Evolutionary conservation across 1,140 invertebrate genomes (phyloP).

Genomic region (Drosophila takahashii): DNA sequence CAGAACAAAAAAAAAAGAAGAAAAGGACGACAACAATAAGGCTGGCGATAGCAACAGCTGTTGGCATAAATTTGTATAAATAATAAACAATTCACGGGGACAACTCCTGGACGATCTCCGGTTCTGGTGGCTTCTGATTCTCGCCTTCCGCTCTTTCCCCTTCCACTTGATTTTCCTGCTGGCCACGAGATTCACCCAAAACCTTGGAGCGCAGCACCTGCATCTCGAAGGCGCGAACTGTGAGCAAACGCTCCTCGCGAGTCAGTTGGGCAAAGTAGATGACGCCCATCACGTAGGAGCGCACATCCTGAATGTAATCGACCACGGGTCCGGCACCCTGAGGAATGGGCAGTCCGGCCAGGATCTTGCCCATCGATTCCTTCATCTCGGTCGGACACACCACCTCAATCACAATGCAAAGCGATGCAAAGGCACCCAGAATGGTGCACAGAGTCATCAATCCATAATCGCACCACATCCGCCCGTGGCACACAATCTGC

Average conservation of each 20-base stretch:
- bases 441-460: background rate
- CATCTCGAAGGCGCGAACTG: conserved; percentile 33
- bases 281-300: conserved; percentile 21
- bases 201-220: conserved; percentile 12
- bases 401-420: conserved; percentile 15
- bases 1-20: conserved; percentile 12
- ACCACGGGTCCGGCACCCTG: conserved; percentile 18
- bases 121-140: background rate
- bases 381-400: conserved; percentile 26
- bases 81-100: conserved; percentile 73
- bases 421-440: conserved; percentile 10
- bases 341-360: conserved; percentile 33
- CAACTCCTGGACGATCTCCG: conserved; percentile 7
- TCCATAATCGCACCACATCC: conserved; percentile 37
- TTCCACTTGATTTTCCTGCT: background rate
- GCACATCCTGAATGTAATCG: conserved; percentile 23
- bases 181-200: background rate
- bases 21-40: conserved; percentile 28
- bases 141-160: background rate
- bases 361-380: conserved; percentile 18
- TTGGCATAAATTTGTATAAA: conserved; percentile 76
- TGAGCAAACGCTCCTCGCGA: conserved; percentile 38
- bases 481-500: conserved; percentile 16
- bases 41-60: conserved; percentile 60
- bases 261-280: conserved; percentile 29